Percentiles rank a stretch among this genome's conserved stretches.
phyloP scores from a whole-genome alignment of 2,888 invertebrate species.

The Chorisops tibialis region DNA sequence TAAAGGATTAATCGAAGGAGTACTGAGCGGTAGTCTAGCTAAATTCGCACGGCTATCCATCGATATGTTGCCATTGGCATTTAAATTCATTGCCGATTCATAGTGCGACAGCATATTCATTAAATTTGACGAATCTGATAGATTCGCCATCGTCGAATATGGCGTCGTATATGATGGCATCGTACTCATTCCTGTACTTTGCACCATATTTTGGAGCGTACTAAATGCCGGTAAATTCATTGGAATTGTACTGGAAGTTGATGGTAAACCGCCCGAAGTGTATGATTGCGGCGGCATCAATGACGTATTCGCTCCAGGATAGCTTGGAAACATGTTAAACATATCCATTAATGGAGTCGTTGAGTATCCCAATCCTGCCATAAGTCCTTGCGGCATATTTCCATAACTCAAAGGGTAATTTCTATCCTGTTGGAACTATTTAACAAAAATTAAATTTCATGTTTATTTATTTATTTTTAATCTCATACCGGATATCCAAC shows the following conservation, averaged over 20 bases:
- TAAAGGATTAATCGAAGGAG: neutral
- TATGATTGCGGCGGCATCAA: slow-evolving; percentile 8
- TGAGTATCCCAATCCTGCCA: slow-evolving; percentile 6
- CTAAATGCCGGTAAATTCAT: slow-evolving; percentile 21
- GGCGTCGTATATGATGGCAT: slow-evolving; percentile 14
- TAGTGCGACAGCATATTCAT: neutral
- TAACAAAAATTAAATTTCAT: neutral
- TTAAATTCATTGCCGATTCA: neutral
- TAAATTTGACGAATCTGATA: neutral
- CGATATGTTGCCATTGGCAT: neutral
- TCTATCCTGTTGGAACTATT: neutral
- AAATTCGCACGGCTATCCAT: neutral
- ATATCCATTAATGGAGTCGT: slow-evolving; percentile 26
- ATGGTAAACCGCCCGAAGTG: slow-evolving; percentile 7
- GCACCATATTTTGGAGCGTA: slow-evolving; percentile 7
- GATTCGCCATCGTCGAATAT: slow-evolving; percentile 2
- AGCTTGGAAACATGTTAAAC: slow-evolving; percentile 26
- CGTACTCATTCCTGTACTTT: slow-evolving; percentile 15
- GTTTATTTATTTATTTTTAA: neutral
- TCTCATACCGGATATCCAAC: slow-evolving; percentile 12
- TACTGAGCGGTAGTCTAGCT: neutral
- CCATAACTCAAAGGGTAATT: slow-evolving; percentile 8
- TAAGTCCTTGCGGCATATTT: neutral
- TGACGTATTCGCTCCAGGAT: neutral
- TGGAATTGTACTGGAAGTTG: neutral